Conservation (phyloP, 2,113 vertebrate species). For the Eolophus roseicapilla region DNA sequence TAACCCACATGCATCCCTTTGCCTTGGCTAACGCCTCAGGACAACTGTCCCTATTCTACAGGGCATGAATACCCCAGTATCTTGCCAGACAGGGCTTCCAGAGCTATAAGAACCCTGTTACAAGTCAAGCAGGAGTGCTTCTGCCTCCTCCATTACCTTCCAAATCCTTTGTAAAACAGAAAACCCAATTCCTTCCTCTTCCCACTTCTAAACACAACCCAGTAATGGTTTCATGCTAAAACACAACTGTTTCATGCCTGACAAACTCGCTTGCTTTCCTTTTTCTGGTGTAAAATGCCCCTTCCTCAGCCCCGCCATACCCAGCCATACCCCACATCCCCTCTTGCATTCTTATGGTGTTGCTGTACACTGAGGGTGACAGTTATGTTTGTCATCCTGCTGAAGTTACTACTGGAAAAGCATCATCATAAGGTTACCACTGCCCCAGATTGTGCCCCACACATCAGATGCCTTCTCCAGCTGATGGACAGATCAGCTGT, state of each 20-base stretch:
- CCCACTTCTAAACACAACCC: neutral
- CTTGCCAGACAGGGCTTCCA: neutral
- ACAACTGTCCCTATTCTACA: neutral
- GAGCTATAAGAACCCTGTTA: neutral
- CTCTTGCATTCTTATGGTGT: accelerated
- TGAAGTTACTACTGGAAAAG: neutral
- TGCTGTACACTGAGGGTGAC: neutral
- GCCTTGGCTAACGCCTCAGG: neutral
- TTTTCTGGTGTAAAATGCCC: neutral
- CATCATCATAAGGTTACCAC: neutral
- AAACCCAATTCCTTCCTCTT: neutral
- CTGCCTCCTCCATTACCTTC: neutral
- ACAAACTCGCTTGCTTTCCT: neutral
- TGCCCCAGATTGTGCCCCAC: neutral
- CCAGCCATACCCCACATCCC: neutral
- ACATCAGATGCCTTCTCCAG: neutral
- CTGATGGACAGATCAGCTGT: neutral
- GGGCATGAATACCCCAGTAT: neutral
- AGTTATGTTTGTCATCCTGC: neutral
- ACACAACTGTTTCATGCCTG: neutral
- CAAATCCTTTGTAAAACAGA: neutral
- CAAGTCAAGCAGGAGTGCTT: neutral
- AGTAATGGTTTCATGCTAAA: neutral
- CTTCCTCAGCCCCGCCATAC: neutral
- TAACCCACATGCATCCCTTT: neutral